Conservation (phyloP, 2,797 vertebrate genomes). For the Oceanodroma leucorhoa region DNA sequence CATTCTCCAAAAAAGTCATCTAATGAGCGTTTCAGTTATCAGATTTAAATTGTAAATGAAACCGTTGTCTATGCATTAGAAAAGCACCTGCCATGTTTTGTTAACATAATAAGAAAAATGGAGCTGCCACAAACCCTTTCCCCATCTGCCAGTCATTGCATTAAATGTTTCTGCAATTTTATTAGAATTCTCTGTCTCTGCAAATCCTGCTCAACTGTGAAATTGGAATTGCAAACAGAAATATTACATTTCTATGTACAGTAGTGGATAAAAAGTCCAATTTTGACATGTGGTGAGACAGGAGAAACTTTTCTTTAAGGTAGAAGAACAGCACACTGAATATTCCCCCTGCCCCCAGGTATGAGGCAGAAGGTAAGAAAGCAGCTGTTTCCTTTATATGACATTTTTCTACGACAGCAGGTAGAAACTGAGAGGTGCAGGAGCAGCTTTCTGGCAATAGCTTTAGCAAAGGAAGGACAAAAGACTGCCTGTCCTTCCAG, state of each 20-base stretch:
- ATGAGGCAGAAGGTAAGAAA: background rate
- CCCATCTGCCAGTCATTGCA: constrained; percentile 78
- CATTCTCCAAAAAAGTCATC: constrained; percentile 6
- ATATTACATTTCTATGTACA: constrained; percentile 76
- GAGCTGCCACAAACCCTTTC: constrained; percentile 72
- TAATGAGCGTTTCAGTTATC: constrained; percentile 65
- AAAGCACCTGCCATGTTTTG: constrained; percentile 75
- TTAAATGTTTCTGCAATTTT: constrained; percentile 79
- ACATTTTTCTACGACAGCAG: background rate
- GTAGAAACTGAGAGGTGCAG: background rate
- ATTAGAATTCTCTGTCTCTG: constrained; percentile 79
- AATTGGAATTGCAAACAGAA: constrained; percentile 84
- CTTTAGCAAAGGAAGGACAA: background rate
- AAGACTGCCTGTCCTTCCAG: background rate
- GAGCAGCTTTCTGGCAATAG: background rate
- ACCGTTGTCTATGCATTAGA: constrained; percentile 52
- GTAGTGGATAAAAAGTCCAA: constrained; percentile 69
- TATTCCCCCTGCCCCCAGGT: background rate
- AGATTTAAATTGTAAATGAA: constrained; percentile 75
- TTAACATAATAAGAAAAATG: constrained; percentile 80
- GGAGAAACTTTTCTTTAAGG: background rate
- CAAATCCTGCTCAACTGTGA: constrained; percentile 81
- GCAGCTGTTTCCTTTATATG: background rate
- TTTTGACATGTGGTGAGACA: constrained; percentile 56
- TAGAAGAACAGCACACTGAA: background rate